These are phyloP conservation scores for Vanacampus margaritifer DNA, from an alignment of 2,113 vertebrate species.

Conservation along the genomic window DNA sequence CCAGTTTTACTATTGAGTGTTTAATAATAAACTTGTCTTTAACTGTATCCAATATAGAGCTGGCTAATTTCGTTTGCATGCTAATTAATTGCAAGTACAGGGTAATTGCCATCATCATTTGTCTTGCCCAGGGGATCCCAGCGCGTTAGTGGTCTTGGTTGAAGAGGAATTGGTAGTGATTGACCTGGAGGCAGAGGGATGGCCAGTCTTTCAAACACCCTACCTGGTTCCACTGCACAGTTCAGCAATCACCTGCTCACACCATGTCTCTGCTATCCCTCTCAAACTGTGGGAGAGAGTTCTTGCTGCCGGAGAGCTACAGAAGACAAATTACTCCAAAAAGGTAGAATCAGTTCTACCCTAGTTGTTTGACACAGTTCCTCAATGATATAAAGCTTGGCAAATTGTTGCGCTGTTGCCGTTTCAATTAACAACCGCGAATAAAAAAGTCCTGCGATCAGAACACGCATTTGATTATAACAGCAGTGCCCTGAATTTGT, in stretches of 20 bases:
- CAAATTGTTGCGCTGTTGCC: too few species aligned
- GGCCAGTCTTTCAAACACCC: conserved; percentile 88
- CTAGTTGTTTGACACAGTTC: too few species aligned
- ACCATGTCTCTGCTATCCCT: conserved; percentile 91
- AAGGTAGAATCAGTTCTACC: conserved; percentile 71
- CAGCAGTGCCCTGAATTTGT: too few species aligned
- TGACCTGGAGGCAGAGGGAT: conserved; percentile 83
- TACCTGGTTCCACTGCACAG: conserved; percentile 96
- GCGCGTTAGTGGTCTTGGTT: conserved; percentile 88
- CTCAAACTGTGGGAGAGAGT: conserved; percentile 94
- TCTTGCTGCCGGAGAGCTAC: conserved; percentile 78
- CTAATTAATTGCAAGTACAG: not conserved
- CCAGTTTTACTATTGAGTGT: not conserved
- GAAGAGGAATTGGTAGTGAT: conserved; percentile 96
- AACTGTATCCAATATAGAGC: too few species aligned
- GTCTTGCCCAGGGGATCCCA: conserved; percentile 76
- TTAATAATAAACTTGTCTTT: not conserved
- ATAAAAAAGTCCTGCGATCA: too few species aligned
- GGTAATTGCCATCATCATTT: not conserved
- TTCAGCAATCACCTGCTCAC: conserved; percentile 96
- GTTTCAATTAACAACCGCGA: too few species aligned
- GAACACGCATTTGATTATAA: too few species aligned
- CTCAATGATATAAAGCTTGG: too few species aligned
- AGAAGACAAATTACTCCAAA: conserved; percentile 83
- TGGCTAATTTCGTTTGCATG: not conserved